Evolutionary conservation across 2,888 invertebrate genomes (phyloP).

Genomic region (Mycalesis mineus): DNA sequence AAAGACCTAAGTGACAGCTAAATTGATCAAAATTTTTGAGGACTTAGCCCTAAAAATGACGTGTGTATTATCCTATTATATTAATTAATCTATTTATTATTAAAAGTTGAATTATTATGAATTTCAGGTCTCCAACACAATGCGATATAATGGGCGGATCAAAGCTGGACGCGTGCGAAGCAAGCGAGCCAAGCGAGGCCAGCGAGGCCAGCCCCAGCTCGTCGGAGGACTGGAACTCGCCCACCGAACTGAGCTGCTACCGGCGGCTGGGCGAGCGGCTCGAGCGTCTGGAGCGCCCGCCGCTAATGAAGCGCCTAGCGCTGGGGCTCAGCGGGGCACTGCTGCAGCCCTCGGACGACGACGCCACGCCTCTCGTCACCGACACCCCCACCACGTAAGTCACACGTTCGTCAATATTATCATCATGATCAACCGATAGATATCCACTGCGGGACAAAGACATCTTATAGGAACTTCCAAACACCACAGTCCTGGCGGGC

Average conservation of each 20-base stretch:
- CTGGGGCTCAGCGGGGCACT: slow-evolving; percentile 83
- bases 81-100: too few relatives aligned
- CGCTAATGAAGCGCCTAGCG: slow-evolving; percentile 86
- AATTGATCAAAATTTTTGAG: too few relatives aligned
- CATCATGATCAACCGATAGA: too few relatives aligned
- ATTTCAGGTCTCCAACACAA: slow-evolving; percentile 59
- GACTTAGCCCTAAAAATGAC: too few relatives aligned
- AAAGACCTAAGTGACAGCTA: slow-evolving; percentile 62
- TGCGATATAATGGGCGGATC: slow-evolving; percentile 62
- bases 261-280: slow-evolving; percentile 85
- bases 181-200: slow-evolving; percentile 56
- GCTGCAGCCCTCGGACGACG: slow-evolving; percentile 76
- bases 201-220: slow-evolving; percentile 79
- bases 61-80: too few relatives aligned
- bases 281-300: slow-evolving; percentile 82
- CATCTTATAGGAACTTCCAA: too few relatives aligned
- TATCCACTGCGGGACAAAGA: too few relatives aligned
- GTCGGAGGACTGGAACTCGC: slow-evolving; percentile 92
- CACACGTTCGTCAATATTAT: slow-evolving; percentile 59
- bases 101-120: too few relatives aligned
- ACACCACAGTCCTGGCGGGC: too few relatives aligned
- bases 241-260: slow-evolving; percentile 91
- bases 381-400: slow-evolving; percentile 79
- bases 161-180: slow-evolving; percentile 38
- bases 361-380: slow-evolving; percentile 86